Conservation (phyloP, 2,797 vertebrate genomes). For the Craterocephalus amniculus region DNA sequence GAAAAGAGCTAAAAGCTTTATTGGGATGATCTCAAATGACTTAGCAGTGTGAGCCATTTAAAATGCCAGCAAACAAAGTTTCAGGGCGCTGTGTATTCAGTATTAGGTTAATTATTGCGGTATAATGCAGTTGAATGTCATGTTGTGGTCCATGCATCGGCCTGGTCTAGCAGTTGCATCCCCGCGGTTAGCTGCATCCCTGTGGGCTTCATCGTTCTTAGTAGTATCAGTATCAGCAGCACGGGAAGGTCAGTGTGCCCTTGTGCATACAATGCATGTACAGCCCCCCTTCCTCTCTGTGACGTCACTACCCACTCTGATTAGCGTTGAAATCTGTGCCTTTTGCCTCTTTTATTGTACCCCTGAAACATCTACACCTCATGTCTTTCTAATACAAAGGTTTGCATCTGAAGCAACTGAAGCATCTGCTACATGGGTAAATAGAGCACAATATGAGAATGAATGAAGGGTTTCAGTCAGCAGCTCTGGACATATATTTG, state of each 20-base stretch:
- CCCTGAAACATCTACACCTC: slow-evolving; percentile 4
- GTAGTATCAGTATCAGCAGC: slow-evolving; percentile 64
- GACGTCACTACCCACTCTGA: slow-evolving; percentile 73
- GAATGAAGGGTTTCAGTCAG: slow-evolving; percentile 38
- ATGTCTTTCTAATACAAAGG: neutral
- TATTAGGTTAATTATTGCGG: neutral
- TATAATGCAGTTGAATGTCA: neutral
- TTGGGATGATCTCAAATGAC: neutral
- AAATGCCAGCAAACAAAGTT: slow-evolving; percentile 5
- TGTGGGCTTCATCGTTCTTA: slow-evolving; percentile 47
- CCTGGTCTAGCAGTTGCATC: slow-evolving; percentile 38
- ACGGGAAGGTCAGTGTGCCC: slow-evolving; percentile 81
- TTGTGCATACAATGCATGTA: slow-evolving; percentile 79
- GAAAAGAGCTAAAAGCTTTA: neutral
- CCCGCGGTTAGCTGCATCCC: slow-evolving; percentile 46
- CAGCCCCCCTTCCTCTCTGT: slow-evolving; percentile 56
- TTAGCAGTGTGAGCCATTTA: neutral
- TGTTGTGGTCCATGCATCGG: slow-evolving; percentile 16
- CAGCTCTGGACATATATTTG: slow-evolving; percentile 24
- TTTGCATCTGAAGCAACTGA: slow-evolving; percentile 2
- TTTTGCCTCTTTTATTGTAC: slow-evolving; percentile 9
- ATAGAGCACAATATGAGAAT: slow-evolving; percentile 1
- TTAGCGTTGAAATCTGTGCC: slow-evolving; percentile 39
- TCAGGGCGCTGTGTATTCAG: neutral
- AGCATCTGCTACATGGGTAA: neutral